These are phyloP conservation scores for Okamejei kenojei DNA, from an alignment of 2,797 vertebrate species.

Conservation along the genomic window DNA sequence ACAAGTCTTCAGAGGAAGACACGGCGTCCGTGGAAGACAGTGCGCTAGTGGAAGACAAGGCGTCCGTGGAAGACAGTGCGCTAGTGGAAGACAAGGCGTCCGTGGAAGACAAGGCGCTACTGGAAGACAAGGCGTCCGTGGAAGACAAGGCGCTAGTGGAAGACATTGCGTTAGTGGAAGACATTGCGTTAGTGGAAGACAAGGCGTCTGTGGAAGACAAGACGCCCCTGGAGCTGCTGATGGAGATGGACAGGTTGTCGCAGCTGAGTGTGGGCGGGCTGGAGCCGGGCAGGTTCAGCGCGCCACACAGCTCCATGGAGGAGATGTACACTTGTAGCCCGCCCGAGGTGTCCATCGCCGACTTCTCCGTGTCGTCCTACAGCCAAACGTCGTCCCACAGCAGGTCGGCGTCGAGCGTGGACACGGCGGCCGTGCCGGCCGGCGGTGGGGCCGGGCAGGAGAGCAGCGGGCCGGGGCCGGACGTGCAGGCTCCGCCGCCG, in stretches of 20 bases:
- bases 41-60: too few relatives aligned
- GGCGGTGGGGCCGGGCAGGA: conserved; percentile 41
- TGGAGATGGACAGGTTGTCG: too few relatives aligned
- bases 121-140: conserved; percentile 41
- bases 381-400: conserved; percentile 12
- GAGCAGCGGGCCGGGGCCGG: conserved; percentile 34
- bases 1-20: conserved; percentile 45
- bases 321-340: conserved; percentile 53
- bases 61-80: too few relatives aligned
- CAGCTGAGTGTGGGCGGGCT: too few relatives aligned
- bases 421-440: conserved; percentile 48
- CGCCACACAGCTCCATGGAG: conserved; percentile 52
- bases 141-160: too few relatives aligned
- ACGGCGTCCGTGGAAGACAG: too few relatives aligned
- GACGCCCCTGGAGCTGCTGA: too few relatives aligned
- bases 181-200: conserved; percentile 57
- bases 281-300: fast-evolving
- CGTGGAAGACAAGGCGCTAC: conserved; percentile 55
- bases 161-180: conserved; percentile 56
- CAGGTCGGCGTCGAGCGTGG: neutral
- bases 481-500: too few relatives aligned
- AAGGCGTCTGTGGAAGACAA: too few relatives aligned
- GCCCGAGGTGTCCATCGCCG: conserved; percentile 49
- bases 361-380: conserved; percentile 44
- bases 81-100: too few relatives aligned